Evolutionary conservation across 2,888 invertebrate genomes (phyloP), one percentile per base, ranked within the genome.

Genomic region (Tridacna gigas): DNA sequence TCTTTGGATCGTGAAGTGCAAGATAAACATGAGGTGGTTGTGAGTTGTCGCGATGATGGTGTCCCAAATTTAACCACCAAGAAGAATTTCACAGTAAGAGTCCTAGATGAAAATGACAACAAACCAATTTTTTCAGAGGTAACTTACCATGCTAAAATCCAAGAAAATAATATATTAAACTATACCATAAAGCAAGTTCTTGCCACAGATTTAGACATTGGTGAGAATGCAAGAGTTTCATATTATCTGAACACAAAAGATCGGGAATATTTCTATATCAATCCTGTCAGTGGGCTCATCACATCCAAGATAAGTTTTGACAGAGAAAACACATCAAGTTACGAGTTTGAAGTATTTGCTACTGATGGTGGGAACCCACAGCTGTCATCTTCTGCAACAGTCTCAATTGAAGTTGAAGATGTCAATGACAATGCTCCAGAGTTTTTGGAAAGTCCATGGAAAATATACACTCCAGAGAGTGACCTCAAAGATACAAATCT

Each of bases 101-200:
- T 99, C 0, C 95, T 96, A 71, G 99, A 99, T 93, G 96, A 98
- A 0, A 99, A 99, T 92, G 99, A 99, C 93, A 98, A 98, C 95
- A 95, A 97, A 0, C 99, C 99, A 0, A 96, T 96, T 91, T 99
- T 99, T 93, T 71, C 77, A 20, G 95, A 96, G 0, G 69, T 73
- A 63, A 74, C 78, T 9, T 92, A 92, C 81, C 77, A 87, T 22
- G 84, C 90, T 3, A 83, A 77, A 11, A 74, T 92, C 13, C 79
- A 86, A 22, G 92, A 92, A 83, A 91, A 90, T 74, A 91, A 90
- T 74, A 75, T 86, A 22, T 75, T 84, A 12, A 89, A 91, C 18
- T 88, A 88, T 47, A 86, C 90, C 13, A 73, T 92, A 11, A 79
- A 89, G 11, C 88, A 91, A 69, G 91, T 92, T 0, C 66, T 84